Percentiles rank a stretch among this genome's conserved stretches.
These are phyloP conservation scores for Tipula helvola DNA, from an alignment of 2,888 invertebrate genomes.

Conservation along the genomic window DNA sequence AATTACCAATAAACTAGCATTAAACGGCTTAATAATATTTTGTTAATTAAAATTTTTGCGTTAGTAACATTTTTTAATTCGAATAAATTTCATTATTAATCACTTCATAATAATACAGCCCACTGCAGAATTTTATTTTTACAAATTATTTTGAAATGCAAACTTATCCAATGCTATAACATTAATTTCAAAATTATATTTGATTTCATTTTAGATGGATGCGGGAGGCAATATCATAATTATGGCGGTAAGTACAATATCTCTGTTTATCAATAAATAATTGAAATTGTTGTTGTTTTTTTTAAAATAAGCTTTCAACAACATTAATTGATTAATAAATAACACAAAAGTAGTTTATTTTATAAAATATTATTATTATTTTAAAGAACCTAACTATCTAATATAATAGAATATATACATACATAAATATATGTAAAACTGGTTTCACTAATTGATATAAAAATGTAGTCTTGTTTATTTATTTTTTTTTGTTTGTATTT, in stretches of 20 bases:
- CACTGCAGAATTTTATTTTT: too few relatives aligned
- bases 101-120: neutral
- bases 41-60: neutral
- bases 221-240: neutral
- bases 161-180: too few relatives aligned
- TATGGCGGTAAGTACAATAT: neutral
- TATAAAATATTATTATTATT: neutral
- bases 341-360: neutral
- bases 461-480: neutral
- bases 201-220: neutral
- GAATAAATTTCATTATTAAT: neutral
- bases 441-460: neutral
- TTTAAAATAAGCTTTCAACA: neutral
- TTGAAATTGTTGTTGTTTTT: neutral
- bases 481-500: neutral
- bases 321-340: neutral
- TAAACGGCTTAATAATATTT: neutral
- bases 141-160: too few relatives aligned
- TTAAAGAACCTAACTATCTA: neutral
- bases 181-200: neutral
- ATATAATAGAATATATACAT: neutral
- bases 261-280: neutral
- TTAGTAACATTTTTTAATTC: neutral
- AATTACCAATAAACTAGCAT: neutral
- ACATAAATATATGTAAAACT: neutral